Conservation (phyloP, 92 coral and sea anemone species). For the Blastomussa wellsi region DNA sequence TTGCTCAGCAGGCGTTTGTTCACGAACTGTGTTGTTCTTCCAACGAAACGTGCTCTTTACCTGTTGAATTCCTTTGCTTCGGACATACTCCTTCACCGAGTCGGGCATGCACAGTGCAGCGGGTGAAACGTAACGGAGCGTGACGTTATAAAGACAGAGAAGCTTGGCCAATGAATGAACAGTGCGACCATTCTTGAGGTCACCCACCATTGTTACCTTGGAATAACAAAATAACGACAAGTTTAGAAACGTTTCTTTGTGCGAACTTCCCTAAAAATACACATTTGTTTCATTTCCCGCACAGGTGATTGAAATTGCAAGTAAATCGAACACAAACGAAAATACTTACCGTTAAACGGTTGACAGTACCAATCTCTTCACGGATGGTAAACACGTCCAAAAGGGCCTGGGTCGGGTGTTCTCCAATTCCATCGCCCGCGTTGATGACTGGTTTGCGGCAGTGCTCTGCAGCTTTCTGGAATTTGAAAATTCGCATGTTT, state of each 20-base stretch:
- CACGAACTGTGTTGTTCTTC: background rate
- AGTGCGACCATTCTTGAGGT: conserved; percentile 95
- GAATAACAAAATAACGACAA: background rate
- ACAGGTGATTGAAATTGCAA: background rate
- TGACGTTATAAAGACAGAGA: conserved; percentile 90
- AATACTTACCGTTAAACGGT: conserved; percentile 80
- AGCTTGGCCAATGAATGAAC: conserved; percentile 93
- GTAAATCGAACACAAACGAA: background rate
- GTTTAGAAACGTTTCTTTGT: background rate
- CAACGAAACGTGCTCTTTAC: conserved; percentile 37
- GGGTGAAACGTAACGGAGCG: conserved; percentile 91
- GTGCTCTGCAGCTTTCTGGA: conserved; percentile 87
- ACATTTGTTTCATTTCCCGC: background rate
- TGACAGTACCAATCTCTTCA: conserved; percentile 99
- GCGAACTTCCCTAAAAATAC: background rate
- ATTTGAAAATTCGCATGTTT: background rate
- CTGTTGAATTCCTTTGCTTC: conserved; percentile 80
- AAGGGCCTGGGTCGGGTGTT: conserved; percentile 98
- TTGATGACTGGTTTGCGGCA: conserved; percentile 96
- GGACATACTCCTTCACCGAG: conserved; percentile 78
- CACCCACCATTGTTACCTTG: conserved; percentile 97
- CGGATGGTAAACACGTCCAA: conserved; percentile 97
- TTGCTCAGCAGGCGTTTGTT: background rate
- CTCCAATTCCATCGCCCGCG: conserved; percentile 98
- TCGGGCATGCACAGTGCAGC: conserved; percentile 88